Evolutionary conservation across 2,888 invertebrate species (phyloP), one percentile per base, ranked within the genome.

Genomic region (Scrobipalpa atriplicella): DNA sequence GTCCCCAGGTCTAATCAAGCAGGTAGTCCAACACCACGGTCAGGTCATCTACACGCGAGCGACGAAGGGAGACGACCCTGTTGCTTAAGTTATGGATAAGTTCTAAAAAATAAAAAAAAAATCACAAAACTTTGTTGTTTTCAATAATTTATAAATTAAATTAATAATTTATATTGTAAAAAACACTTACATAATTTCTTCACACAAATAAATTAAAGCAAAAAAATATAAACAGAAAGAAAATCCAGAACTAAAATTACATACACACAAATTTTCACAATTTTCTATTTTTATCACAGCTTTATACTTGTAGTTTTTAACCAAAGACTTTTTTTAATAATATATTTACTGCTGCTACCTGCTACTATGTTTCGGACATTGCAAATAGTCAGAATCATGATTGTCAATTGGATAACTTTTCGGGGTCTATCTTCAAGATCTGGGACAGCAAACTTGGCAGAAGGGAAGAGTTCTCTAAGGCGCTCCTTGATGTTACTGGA

Each of bases 1-100:
- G 75, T 89, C 82, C n/a, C 0, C 93, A 98, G 97, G 98, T 83
- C 92, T 98, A 81, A 99, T 99, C 85, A 98, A 97, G 85, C 98
- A 98, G 91, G 98, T 99, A 72, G 97, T 98, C 69, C 97, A 98
- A 89, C 99, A 99, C 90, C 97, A 97, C 87, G 97, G 98, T 65
- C 99, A 99, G 93, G 95, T 98, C 72, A 99, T 99, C 88, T 99
- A 99, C 94, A 99, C 99, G 41, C 95, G 99, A 85, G 97, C 98
- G 67, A 99, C 98, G 58, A 99, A 99, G 94, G 98, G 96, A 79
- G 98, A 98, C 85, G 98, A 98, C 84, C 95, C 95, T 70, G 95
- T 94, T 81, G 95, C 95, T 79, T 96, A 96, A 94, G 68, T 75
- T 86, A 89, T 87, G 84, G 75, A 82, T 90, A 89, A 90, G 87